A percentile compares a stretch with the other conserved stretches of the same genome.
These are phyloP conservation scores for Zoanthus gigantus DNA, from an alignment of 92 coral and sea anemone genomes.

Conservation along the genomic window DNA sequence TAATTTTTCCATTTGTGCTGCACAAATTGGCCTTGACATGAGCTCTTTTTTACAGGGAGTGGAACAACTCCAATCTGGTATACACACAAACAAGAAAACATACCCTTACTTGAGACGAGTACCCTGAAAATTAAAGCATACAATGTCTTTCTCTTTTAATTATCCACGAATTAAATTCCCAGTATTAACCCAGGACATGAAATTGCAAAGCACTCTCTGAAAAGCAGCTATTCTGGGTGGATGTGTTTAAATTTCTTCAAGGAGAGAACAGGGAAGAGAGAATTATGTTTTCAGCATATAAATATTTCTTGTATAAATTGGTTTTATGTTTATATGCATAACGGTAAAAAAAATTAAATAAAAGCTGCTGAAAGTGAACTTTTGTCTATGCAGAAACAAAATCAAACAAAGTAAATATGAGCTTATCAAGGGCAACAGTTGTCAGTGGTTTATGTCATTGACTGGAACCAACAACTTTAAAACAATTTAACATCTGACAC, in stretches of 20 bases:
- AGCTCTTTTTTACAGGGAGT: background rate
- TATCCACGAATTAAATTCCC: conserved; percentile 1
- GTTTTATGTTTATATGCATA: too few relatives aligned
- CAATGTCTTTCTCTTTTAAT: background rate
- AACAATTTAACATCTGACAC: background rate
- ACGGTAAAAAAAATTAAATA: too few relatives aligned
- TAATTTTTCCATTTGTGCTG: background rate
- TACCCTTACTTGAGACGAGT: conserved; percentile 44
- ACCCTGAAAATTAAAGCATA: conserved; percentile 40
- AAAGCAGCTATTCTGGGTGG: background rate
- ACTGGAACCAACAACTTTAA: background rate
- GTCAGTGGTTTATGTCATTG: background rate
- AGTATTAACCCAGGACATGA: background rate
- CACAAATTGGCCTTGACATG: background rate
- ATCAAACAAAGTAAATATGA: too few relatives aligned
- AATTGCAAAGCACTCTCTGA: background rate
- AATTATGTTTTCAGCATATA: too few relatives aligned
- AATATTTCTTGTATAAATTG: too few relatives aligned
- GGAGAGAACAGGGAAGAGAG: background rate
- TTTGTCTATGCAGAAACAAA: too few relatives aligned
- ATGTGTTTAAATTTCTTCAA: background rate
- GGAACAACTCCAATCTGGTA: background rate
- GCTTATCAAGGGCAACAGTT: too few relatives aligned
- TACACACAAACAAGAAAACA: conserved; percentile 11
- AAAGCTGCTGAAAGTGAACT: too few relatives aligned